Base-by-base conservation (phyloP, 2,888 invertebrate species). In the Pardosa pseudoannulata region DNA sequence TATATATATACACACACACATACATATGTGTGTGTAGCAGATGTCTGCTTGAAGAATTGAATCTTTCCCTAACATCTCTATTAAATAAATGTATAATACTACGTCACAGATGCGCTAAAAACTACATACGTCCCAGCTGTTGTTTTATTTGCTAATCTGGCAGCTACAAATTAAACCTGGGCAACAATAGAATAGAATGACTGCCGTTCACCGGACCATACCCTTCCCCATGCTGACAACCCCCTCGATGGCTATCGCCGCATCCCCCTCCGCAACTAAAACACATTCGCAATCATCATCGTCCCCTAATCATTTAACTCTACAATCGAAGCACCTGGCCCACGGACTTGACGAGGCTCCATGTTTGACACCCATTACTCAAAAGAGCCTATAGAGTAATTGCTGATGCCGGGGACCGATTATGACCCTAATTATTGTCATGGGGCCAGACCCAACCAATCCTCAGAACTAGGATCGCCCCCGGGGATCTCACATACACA, bases 301-400 rank as follows among this genome's bases (percentile, higher is more conserved):
- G n/a, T 19, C 23, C 16, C 19, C 56, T 56, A 56, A 56, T 56
- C 56, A 56, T 56, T 56, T 56, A 56, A 56, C 23, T 56, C 56
- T 23, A 16, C 56, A 23, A 56, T 56, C 23, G 23, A 56, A 56
- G 56, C 56, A 56, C 56, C 56, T 56, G 56, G 56, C 23, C 56
- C 56, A 5, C 23, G 56, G 56, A 56, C 11, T 23, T 56, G 56
- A 56, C 23, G 56, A 56, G 82, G 76, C 76, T 50, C 71, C 76
- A 75, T 75, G 80, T 75, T 81, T 71, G 83, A 78, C 83, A 83
- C 83, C 78, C 78, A 83, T 83, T 78, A 83, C 78, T 83, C 83
- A 76, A 72, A 82, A 76, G 46, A 19, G 64, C 71, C 76, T 36
- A 83, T 83, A 78, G 78, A 83, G 83, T 83, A 83, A 83, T 83